phyloP scores from a whole-genome alignment of 2,113 vertebrate species.

The Aspidoscelis tigris region DNA sequence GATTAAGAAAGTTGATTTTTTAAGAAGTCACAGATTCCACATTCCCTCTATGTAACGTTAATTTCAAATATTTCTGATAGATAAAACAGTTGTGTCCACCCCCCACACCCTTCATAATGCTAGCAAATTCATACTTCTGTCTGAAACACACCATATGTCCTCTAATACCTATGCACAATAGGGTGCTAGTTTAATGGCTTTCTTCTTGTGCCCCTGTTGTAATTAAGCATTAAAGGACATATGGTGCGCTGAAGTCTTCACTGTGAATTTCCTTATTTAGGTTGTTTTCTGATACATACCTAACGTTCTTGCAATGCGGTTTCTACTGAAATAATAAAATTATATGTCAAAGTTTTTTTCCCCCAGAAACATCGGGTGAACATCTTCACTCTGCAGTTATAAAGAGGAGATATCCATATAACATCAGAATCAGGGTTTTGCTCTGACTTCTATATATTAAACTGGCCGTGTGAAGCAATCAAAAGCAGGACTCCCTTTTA shows the following conservation, averaged over 20 bases:
- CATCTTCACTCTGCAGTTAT: not conserved
- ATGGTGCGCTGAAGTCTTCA: constrained; percentile 73
- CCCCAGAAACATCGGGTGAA: constrained; percentile 36
- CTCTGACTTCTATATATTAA: constrained; percentile 2
- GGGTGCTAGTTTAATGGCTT: constrained; percentile 79
- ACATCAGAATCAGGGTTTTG: not conserved
- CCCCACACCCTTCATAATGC: constrained; percentile 65
- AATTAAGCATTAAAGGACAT: constrained; percentile 82
- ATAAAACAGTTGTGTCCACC: constrained; percentile 61
- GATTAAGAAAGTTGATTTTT: not conserved
- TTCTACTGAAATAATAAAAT: constrained; percentile 70
- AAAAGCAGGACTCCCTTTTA: constrained; percentile 9
- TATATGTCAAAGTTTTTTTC: constrained; percentile 63
- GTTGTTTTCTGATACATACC: constrained; percentile 75
- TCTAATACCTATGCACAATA: constrained; percentile 78
- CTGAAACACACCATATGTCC: constrained; percentile 76
- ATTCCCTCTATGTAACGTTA: constrained; percentile 48
- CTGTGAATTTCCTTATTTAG: constrained; percentile 77
- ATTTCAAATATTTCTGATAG: constrained; percentile 58
- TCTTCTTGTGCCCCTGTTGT: constrained; percentile 75
- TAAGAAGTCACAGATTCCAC: not conserved
- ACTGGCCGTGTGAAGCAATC: not conserved
- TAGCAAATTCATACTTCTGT: constrained; percentile 69
- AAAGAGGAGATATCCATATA: not conserved
- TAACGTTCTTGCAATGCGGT: constrained; percentile 69